Conservation (phyloP, 1,140 invertebrate species). For the Anoplophora glabripennis region DNA sequence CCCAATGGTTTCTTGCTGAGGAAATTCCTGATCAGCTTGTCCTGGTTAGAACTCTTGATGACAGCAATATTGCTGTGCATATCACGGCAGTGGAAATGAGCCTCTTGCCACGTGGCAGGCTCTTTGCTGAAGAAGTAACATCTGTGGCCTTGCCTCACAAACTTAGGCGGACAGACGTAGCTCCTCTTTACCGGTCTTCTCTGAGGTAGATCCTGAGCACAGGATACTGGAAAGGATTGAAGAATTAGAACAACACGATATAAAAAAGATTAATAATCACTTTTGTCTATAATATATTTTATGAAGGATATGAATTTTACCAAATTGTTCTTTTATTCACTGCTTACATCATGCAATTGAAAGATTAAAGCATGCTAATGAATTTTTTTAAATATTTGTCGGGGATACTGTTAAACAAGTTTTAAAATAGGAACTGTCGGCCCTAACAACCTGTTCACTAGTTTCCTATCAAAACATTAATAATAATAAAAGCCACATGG, state of each 20-base stretch:
- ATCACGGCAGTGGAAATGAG: slow-evolving; percentile 69
- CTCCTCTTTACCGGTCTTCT: slow-evolving; percentile 7
- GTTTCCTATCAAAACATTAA: no score
- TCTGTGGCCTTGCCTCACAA: slow-evolving; percentile 67
- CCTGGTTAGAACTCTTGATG: slow-evolving; percentile 64
- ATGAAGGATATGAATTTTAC: no score
- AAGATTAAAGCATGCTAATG: no score
- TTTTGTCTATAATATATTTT: no score
- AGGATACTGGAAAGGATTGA: not conserved
- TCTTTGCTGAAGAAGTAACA: slow-evolving; percentile 74
- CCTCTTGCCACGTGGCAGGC: slow-evolving; percentile 67
- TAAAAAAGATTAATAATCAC: no score
- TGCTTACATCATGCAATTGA: no score
- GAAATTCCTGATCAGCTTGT: slow-evolving; percentile 64
- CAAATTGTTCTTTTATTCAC: no score
- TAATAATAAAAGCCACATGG: no score
- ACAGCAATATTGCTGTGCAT: slow-evolving; percentile 64
- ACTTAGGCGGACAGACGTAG: slow-evolving; percentile 61
- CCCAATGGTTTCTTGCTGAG: slow-evolving; percentile 53
- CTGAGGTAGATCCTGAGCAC: not conserved
- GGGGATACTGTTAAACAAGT: no score
- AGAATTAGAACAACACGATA: not conserved
- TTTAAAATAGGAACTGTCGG: no score
- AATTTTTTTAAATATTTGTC: no score
- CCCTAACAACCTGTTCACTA: no score